phyloP scores from a whole-genome alignment of 2,113 vertebrate genomes.

The Microcebus murinus region DNA sequence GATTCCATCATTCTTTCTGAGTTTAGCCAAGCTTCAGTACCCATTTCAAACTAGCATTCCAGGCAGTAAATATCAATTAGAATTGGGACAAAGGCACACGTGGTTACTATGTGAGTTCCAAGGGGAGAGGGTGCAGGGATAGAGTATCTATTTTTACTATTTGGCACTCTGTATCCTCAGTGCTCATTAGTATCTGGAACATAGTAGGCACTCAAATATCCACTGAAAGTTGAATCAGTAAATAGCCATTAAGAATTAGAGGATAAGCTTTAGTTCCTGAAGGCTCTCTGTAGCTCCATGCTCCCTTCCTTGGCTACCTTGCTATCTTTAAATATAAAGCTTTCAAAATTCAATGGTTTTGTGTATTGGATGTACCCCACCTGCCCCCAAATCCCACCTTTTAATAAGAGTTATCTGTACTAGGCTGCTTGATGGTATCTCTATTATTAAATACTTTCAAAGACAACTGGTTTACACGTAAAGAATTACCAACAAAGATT shows the following conservation, averaged over 20 bases:
- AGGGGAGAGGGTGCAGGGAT: not conserved
- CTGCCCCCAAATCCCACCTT: not conserved
- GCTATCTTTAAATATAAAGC: not conserved
- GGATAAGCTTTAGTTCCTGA: not conserved
- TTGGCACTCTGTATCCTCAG: not conserved
- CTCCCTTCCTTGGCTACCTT: not conserved
- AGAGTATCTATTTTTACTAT: not conserved
- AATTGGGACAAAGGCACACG: not conserved
- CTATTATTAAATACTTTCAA: not conserved
- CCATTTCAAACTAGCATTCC: not conserved
- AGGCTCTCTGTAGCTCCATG: not conserved
- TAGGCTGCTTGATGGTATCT: not conserved
- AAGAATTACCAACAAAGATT: not conserved
- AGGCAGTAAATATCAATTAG: not conserved
- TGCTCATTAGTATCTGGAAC: not conserved
- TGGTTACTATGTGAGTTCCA: not conserved
- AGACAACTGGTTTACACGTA: constrained; percentile 28
- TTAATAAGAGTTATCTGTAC: not conserved
- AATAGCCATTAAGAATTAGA: not conserved
- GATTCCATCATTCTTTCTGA: not conserved
- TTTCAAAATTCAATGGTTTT: constrained; percentile 21
- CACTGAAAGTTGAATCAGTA: not conserved
- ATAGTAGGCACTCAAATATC: not conserved
- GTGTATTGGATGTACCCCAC: not conserved
- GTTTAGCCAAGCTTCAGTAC: constrained; percentile 19